phyloP scores from a whole-genome alignment of 1,140 invertebrate genomes.

The Scylla paramamosain region DNA sequence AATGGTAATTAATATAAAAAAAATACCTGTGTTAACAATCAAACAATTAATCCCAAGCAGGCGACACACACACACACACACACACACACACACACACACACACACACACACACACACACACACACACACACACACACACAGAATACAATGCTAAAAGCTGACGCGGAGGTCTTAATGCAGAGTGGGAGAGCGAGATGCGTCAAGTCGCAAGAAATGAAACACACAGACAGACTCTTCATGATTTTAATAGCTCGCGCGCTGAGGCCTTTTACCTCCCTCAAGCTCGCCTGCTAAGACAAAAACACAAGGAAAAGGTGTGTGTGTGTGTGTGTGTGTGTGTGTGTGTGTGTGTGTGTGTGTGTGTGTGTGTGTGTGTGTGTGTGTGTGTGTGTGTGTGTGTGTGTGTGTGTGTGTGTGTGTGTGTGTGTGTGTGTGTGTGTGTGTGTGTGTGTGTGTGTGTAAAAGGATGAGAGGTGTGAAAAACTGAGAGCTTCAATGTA shows the following conservation, averaged over 20 bases:
- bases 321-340: no score
- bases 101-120: slow-evolving; percentile 20
- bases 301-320: no score
- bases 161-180: no score
- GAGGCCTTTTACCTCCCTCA: no score
- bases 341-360: no score
- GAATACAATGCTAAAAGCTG: no score
- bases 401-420: slow-evolving; percentile 20
- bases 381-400: slow-evolving; percentile 20
- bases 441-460: slow-evolving; percentile 11
- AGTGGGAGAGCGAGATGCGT: no score
- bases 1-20: background rate
- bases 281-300: no score
- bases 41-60: background rate
- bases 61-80: background rate
- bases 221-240: no score
- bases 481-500: no score
- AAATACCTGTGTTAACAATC: background rate
- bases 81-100: slow-evolving; percentile 20
- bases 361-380: slow-evolving; percentile 3
- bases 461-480: background rate
- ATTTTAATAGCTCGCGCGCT: no score
- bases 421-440: background rate
- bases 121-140: background rate
- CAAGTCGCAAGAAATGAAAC: no score